phyloP scores from a whole-genome alignment of 2,888 invertebrate genomes.

The Acrobeloides nanus region DNA sequence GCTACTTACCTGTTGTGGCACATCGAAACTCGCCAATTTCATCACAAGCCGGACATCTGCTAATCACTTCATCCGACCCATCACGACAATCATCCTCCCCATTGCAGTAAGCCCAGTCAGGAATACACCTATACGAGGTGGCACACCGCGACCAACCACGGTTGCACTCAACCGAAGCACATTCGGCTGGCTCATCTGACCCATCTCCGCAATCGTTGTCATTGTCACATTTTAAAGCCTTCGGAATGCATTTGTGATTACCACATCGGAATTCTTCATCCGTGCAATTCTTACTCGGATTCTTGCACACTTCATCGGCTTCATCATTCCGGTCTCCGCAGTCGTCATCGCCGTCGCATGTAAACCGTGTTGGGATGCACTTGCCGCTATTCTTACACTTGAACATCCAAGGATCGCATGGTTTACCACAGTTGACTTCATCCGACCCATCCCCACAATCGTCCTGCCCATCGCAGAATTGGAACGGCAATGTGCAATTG shows the following conservation, averaged over 20 bases:
- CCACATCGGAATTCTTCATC: slow-evolving; percentile 85
- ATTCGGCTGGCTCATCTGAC: slow-evolving; percentile 72
- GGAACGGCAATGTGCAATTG: slow-evolving; percentile 82
- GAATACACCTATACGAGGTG: slow-evolving; percentile 68
- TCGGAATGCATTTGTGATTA: slow-evolving; percentile 85
- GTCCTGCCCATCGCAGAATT: slow-evolving; percentile 73
- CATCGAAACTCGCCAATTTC: slow-evolving; percentile 83
- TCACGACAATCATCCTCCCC: slow-evolving; percentile 84
- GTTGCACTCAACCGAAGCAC: slow-evolving; percentile 84
- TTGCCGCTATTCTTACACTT: slow-evolving; percentile 58
- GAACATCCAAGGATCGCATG: slow-evolving; percentile 54
- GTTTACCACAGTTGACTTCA: slow-evolving; percentile 49
- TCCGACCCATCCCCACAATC: slow-evolving; percentile 52
- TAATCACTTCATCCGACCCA: slow-evolving; percentile 78
- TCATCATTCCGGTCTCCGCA: slow-evolving; percentile 84
- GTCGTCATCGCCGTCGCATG: slow-evolving; percentile 69
- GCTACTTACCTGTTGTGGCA: slow-evolving; percentile 44
- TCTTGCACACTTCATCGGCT: slow-evolving; percentile 65
- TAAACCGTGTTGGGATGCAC: slow-evolving; percentile 73
- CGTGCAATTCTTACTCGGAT: slow-evolving; percentile 66
- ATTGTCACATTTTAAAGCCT: slow-evolving; percentile 71
- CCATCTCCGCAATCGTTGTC: slow-evolving; percentile 96
- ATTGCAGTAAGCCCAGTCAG: slow-evolving; percentile 95
- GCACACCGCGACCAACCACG: slow-evolving; percentile 92
- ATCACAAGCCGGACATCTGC: slow-evolving; percentile 78